Evolutionary conservation across 2,113 vertebrate species (phyloP).

Genomic region (Burhinus bistriatus): DNA sequence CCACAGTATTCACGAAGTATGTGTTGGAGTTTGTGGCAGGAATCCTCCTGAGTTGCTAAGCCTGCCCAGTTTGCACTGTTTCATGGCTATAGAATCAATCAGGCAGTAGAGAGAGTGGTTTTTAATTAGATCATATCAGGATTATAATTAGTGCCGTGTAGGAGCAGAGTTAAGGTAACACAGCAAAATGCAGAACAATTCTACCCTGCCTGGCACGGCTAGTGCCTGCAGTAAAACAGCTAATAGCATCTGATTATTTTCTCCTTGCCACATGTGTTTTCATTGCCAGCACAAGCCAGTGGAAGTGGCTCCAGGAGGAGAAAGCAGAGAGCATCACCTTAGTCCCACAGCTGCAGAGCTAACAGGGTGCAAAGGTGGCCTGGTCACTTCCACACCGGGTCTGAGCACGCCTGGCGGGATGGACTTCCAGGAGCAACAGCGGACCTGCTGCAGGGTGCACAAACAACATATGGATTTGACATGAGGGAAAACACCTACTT

Average conservation of each 20-base stretch:
- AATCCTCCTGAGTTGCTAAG: background rate
- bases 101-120: constrained; percentile 4
- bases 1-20: constrained; percentile 4
- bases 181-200: constrained; percentile 29
- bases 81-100: constrained; percentile 27
- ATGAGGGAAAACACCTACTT: background rate
- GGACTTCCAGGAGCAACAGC: background rate
- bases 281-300: background rate
- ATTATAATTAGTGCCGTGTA: constrained; percentile 68
- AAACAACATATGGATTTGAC: accelerated
- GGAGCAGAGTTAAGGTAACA: constrained; percentile 69
- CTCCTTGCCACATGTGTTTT: background rate
- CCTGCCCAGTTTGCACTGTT: background rate
- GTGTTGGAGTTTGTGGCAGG: constrained; percentile 16
- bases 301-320: background rate
- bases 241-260: background rate
- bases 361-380: background rate
- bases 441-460: background rate
- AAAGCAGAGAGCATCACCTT: background rate
- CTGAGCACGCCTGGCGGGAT: background rate
- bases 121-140: constrained; percentile 62
- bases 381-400: accelerated
- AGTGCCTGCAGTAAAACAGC: background rate
- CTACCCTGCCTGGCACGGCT: background rate
- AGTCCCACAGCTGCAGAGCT: background rate